Evolutionary conservation across 2,888 invertebrate genomes (phyloP).

Genomic region (Drosophila merina): DNA sequence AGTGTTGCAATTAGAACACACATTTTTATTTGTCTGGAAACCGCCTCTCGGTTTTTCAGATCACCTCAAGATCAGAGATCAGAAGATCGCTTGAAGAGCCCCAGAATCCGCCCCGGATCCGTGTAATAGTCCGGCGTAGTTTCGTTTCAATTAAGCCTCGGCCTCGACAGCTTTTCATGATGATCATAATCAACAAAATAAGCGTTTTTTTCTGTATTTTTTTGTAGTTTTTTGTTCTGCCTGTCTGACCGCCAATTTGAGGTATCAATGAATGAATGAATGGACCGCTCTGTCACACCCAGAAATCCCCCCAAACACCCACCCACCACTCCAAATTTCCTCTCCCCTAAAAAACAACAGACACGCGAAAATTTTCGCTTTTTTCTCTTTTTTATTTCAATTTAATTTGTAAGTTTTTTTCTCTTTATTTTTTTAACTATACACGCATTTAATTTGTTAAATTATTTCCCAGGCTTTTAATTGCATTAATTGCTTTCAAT

Average conservation of each 20-base stretch:
- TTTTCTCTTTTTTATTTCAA: conserved; percentile 20
- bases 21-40: conserved; percentile 39
- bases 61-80: conserved; percentile 46
- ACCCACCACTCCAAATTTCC: too few species aligned
- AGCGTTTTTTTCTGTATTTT: conserved; percentile 6
- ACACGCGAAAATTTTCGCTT: conserved; percentile 61
- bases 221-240: not conserved
- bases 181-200: conserved; percentile 44
- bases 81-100: conserved; percentile 25
- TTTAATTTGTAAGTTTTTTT: not conserved
- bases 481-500: conserved; percentile 77
- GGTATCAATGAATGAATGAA: conserved; percentile 67
- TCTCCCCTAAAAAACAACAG: too few species aligned
- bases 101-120: not conserved
- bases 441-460: conserved; percentile 36
- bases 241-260: conserved; percentile 61
- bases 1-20: conserved; percentile 74
- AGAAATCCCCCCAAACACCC: not conserved
- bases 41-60: too few species aligned
- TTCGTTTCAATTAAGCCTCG: conserved; percentile 46
- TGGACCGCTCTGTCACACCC: conserved; percentile 43
- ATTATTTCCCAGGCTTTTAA: conserved; percentile 63
- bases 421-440: conserved; percentile 8
- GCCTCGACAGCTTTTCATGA: conserved; percentile 32
- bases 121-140: conserved; percentile 23